Base-by-base conservation (phyloP, 2,888 invertebrate species). In the Lydus trimaculatus region DNA sequence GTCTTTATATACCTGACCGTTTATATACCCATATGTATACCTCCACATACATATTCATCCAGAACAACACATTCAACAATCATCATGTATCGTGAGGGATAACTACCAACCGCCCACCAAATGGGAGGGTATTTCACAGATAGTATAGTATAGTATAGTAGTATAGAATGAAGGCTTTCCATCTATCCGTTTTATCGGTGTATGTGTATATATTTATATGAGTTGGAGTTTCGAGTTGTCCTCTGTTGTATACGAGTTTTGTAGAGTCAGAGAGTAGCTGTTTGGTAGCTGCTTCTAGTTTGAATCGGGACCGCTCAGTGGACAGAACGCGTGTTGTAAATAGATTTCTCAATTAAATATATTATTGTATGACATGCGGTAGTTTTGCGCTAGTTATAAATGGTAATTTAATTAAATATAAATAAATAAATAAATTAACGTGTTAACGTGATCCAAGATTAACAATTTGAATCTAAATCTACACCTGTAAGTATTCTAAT, bases 281-380 rank as follows among this genome's bases (percentile, higher is more conserved):
- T 6, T 43, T 28, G 28, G 4, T 28, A 28, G 48, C 39, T 52
- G 23, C 56, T 52, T 25, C 56, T 56, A 56, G 56, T 56, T 56
- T 28, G 56, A 56, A 56, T 56, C 56, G 56, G 56, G 56, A 56
- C 56, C 15, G 56, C 56, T 56, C 56, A 28, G 25, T 56, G 56
- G 56, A 56, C 28, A 56, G 56, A 56, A 56, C 56, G 56, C 56
- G 56, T 56, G 56, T 28, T 23, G 13, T 13, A 56, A n/a, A 56
- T 56, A 56, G 28, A 56, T 56, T 28, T 17, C 15, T 3, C 56
- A 56, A 56, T 56, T 28, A 28, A n/a, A 43, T 43, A 56, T 56
- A 52, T 52, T 56, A 56, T 56, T 56, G 15, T 28, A 28, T n/a
- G 56, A 28, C 56, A 56, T 3, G 56, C 56, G 56, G 56, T n/a